Conservation (phyloP, 2,888 invertebrate genomes). For the Spisula solida region DNA sequence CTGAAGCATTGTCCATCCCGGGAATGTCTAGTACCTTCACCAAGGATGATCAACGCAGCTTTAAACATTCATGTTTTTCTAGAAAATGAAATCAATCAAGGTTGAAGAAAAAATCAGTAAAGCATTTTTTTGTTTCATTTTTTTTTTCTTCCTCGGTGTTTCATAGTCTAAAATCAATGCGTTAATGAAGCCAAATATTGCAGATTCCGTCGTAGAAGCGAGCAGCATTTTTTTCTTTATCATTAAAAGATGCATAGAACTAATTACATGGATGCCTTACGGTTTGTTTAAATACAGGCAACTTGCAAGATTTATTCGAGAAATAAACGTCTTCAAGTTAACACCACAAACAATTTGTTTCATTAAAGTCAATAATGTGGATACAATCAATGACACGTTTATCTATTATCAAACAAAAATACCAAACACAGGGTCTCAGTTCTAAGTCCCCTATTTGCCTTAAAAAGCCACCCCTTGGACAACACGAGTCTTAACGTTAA, state of each 20-base stretch:
- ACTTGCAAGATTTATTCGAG: neutral
- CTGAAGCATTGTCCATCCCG: neutral
- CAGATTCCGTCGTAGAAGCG: neutral
- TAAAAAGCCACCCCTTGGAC: neutral
- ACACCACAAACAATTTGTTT: conserved; percentile 17
- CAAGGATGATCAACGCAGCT: neutral
- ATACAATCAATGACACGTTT: conserved; percentile 41
- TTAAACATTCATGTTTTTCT: neutral
- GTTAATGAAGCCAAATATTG: conserved; percentile 3
- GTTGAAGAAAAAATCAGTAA: neutral
- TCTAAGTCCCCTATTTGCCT: conserved; percentile 19
- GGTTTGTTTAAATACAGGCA: conserved; percentile 5
- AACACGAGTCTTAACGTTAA: conserved; percentile 33
- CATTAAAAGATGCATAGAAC: conserved; percentile 4
- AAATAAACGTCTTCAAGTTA: neutral
- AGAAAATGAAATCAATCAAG: conserved; percentile 23
- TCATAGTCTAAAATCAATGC: conserved; percentile 13
- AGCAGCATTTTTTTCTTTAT: neutral
- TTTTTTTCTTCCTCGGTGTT: neutral
- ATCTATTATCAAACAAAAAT: conserved; percentile 50
- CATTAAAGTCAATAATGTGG: neutral
- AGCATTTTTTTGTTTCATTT: neutral
- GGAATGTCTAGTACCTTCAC: neutral
- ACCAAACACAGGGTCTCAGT: conserved; percentile 35
- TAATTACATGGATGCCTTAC: neutral